Evolutionary conservation across 2,888 invertebrate genomes (phyloP).

Genomic region (Mesoligia furuncula): DNA sequence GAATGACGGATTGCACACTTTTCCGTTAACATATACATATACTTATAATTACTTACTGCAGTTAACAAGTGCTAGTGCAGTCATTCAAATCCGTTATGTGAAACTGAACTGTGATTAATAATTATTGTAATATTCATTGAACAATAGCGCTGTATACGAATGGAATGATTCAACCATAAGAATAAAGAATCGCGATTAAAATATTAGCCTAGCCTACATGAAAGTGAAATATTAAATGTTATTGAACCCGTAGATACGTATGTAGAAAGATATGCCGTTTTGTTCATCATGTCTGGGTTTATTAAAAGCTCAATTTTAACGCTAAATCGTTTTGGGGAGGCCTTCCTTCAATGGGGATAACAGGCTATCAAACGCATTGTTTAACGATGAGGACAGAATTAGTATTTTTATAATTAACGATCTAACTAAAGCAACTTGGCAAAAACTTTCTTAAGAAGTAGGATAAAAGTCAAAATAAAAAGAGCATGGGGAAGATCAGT

Average conservation of each 20-base stretch:
- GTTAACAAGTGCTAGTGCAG: background rate
- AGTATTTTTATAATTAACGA: background rate
- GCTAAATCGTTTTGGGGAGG: background rate
- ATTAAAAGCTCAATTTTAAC: background rate
- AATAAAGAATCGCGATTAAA: slow-evolving; percentile 64
- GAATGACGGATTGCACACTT: too few relatives aligned
- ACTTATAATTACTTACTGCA: slow-evolving; percentile 2
- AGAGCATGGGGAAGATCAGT: slow-evolving; percentile 20
- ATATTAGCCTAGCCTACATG: slow-evolving; percentile 64
- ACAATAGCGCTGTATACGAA: slow-evolving; percentile 47
- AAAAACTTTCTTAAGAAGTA: background rate
- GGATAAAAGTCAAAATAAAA: background rate
- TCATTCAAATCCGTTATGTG: slow-evolving; percentile 17
- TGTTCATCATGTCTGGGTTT: slow-evolving; percentile 9
- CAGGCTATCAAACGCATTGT: background rate
- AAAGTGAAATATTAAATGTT: slow-evolving; percentile 61
- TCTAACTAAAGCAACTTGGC: background rate
- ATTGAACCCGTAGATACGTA: slow-evolving; percentile 60
- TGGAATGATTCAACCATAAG: slow-evolving; percentile 52
- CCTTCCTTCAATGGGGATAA: background rate
- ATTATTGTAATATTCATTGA: slow-evolving; percentile 32
- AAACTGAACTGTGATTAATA: slow-evolving; percentile 27
- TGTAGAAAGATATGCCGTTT: slow-evolving; percentile 22
- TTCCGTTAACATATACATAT: too few relatives aligned
- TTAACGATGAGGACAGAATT: background rate